These are phyloP conservation scores for Endomychus coccineus DNA, from an alignment of 2,888 invertebrate genomes.

Conservation along the genomic window DNA sequence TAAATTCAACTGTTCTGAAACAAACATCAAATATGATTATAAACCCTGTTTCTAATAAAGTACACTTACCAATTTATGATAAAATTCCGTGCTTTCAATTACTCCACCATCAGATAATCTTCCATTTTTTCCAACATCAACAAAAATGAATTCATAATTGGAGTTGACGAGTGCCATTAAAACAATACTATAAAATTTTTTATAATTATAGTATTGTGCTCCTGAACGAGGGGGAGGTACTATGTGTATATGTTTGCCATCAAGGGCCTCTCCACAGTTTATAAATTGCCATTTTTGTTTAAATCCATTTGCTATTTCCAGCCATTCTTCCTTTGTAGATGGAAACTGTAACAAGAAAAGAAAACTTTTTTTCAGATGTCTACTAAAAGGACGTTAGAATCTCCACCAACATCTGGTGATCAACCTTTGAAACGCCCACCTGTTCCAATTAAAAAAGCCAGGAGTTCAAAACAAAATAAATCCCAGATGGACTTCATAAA, in stretches of 20 bases:
- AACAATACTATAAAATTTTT: constrained; percentile 14
- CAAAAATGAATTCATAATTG: constrained; percentile 15
- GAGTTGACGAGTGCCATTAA: constrained; percentile 15
- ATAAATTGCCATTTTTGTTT: constrained; percentile 3
- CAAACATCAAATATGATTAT: no score
- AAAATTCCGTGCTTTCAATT: constrained; percentile 12
- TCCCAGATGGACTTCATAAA: constrained; percentile 10
- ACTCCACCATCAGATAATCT: constrained; percentile 15
- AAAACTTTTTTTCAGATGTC: constrained; percentile 1
- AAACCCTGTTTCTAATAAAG: no score
- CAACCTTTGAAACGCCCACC: no score
- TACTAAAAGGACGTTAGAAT: no score
- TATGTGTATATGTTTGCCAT: constrained; percentile 3
- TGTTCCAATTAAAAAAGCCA: no score
- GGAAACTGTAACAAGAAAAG: constrained; percentile 1
- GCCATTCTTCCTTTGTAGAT: background rate
- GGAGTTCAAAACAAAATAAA: no score
- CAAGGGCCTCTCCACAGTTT: constrained; percentile 3
- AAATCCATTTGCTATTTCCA: constrained; percentile 1
- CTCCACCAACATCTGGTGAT: no score
- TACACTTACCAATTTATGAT: constrained; percentile 5
- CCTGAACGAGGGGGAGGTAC: constrained; percentile 6
- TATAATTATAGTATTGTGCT: constrained; percentile 16
- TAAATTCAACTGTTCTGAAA: constrained; percentile 5
- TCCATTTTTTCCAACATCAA: constrained; percentile 16